Percentiles rank a stretch among this genome's conserved stretches.
Evolutionary conservation across 2,888 invertebrate genomes (phyloP).

Genomic region (Chalcosyrphus nemorum): DNA sequence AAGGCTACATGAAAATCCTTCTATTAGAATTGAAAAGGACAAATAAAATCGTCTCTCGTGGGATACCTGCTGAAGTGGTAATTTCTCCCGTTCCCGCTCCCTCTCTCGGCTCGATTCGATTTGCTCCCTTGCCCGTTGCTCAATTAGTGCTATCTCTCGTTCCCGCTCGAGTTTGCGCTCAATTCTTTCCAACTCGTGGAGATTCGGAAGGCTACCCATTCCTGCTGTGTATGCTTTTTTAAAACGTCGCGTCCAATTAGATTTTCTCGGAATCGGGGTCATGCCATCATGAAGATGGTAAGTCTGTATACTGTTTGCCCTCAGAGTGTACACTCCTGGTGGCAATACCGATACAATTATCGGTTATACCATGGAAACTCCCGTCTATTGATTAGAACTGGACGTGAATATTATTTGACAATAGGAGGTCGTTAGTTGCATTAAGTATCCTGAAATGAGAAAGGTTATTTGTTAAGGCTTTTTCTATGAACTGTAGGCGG

Average conservation of each 20-base stretch:
- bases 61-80: conserved; percentile 78
- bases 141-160: conserved; percentile 76
- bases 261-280: conserved; percentile 15
- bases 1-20: conserved; percentile 76
- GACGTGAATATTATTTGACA: not conserved
- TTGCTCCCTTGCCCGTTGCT: conserved; percentile 78
- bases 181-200: conserved; percentile 84
- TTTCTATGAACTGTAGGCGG: not conserved
- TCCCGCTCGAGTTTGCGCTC: conserved; percentile 80
- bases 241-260: conserved; percentile 16
- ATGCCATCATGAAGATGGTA: conserved; percentile 8
- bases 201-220: conserved; percentile 87
- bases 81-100: conserved; percentile 78
- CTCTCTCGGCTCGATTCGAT: conserved; percentile 77
- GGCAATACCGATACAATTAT: conserved; percentile 3
- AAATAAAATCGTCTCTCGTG: not conserved
- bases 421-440: not conserved
- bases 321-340: not conserved
- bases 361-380: conserved; percentile 11
- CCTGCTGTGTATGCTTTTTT: not conserved
- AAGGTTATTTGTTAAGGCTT: not conserved
- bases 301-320: not conserved
- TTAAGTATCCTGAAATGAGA: not conserved
- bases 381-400: not conserved
- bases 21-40: not conserved